A percentile compares a stretch with the other conserved stretches of the same genome.
phyloP scores from a whole-genome alignment of 2,797 vertebrate genomes.

The Rhabdomys pumilio region DNA sequence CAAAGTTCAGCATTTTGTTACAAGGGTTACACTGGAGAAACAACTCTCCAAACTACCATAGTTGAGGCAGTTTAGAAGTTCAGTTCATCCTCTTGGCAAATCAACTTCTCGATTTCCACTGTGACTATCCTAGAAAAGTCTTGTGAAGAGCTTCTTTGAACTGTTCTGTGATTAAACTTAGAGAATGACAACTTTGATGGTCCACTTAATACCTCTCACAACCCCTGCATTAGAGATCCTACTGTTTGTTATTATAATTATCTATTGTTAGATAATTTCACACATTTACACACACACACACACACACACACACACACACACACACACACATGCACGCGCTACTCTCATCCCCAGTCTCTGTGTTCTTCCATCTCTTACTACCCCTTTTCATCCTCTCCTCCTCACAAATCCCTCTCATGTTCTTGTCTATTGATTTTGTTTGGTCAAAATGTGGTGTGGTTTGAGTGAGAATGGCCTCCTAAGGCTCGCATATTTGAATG shows the following conservation, averaged over 20 bases:
- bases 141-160: background rate
- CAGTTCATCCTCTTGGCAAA: background rate
- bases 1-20: background rate
- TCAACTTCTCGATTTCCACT: background rate
- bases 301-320: background rate
- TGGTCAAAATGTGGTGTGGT: background rate
- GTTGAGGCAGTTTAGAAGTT: slow-evolving; percentile 33
- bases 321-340: background rate
- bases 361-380: background rate
- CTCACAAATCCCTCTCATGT: background rate
- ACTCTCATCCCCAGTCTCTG: background rate
- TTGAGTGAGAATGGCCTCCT: background rate
- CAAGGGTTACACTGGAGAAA: background rate
- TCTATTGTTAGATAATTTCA: background rate
- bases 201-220: background rate
- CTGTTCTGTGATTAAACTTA: slow-evolving; percentile 13
- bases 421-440: background rate
- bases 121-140: background rate
- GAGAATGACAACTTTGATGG: slow-evolving; percentile 28
- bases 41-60: background rate
- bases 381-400: background rate
- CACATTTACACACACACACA: background rate
- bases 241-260: background rate
- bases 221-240: slow-evolving; percentile 6
- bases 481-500: background rate